Conservation (phyloP, 1,140 invertebrate species). For the Pectinophora gossypiella region DNA sequence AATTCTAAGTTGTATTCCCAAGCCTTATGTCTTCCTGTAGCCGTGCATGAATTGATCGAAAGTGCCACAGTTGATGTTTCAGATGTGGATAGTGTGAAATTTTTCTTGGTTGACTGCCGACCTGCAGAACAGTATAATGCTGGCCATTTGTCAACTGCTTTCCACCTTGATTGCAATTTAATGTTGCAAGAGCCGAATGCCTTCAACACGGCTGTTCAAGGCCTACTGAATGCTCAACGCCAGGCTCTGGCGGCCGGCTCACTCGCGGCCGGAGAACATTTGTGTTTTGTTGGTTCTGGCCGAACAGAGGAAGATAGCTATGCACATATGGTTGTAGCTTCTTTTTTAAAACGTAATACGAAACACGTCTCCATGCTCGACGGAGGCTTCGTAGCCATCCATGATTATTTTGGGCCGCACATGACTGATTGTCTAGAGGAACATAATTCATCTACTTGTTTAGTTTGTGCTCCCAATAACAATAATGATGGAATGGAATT, state of each 20-base stretch:
- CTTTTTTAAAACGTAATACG: conserved; percentile 96
- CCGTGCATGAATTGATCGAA: conserved; percentile 89
- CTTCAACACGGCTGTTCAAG: conserved; percentile 96
- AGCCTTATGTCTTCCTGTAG: conserved; percentile 95
- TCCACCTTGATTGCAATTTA: conserved; percentile 97
- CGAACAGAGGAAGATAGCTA: conserved; percentile 96
- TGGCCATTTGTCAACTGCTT: conserved; percentile 96
- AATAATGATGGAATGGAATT: conserved; percentile 59
- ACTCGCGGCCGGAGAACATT: conserved; percentile 94
- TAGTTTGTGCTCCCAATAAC: conserved; percentile 84
- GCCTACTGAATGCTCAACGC: conserved; percentile 91
- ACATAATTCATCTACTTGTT: conserved; percentile 86
- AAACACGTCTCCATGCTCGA: conserved; percentile 94
- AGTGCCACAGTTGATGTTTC: conserved; percentile 82
- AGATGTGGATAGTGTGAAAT: conserved; percentile 82
- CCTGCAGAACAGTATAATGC: conserved; percentile 97
- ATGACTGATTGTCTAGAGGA: conserved; percentile 87
- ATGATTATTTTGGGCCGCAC: conserved; percentile 89
- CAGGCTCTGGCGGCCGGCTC: conserved; percentile 93
- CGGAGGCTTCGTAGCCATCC: conserved; percentile 94
- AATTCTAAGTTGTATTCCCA: conserved; percentile 82
- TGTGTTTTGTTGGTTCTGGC: conserved; percentile 98
- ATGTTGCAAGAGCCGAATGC: conserved; percentile 97
- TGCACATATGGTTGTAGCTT: conserved; percentile 98
- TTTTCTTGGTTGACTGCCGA: conserved; percentile 98